Conservation (phyloP, 2,113 vertebrate genomes). For the Mobula hypostoma region DNA sequence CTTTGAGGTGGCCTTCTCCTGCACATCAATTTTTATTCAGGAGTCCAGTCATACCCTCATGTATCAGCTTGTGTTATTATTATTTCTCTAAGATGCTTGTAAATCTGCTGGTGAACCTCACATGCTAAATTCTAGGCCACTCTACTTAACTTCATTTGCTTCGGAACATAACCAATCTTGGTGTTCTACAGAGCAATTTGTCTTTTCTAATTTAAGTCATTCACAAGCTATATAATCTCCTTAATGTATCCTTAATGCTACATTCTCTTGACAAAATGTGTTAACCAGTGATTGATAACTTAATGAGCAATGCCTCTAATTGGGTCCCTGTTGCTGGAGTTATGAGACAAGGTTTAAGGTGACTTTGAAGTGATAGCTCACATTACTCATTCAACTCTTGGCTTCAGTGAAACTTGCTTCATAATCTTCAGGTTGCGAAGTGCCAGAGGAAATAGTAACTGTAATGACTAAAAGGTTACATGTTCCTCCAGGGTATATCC, state of each 20-base stretch:
- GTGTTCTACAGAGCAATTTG: neutral
- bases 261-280: neutral
- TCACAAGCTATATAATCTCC: neutral
- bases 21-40: too few relatives aligned
- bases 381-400: neutral
- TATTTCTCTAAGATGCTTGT: neutral
- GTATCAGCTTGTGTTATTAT: neutral
- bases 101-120: neutral
- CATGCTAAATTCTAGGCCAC: neutral
- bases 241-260: neutral
- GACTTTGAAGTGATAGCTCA: neutral
- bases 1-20: too few relatives aligned
- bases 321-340: neutral
- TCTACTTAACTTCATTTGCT: neutral
- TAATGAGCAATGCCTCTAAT: conserved; percentile 1
- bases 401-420: neutral
- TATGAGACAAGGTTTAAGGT: neutral
- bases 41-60: neutral
- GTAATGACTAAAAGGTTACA: neutral
- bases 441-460: neutral
- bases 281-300: neutral
- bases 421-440: neutral
- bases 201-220: neutral
- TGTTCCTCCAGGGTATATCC: neutral
- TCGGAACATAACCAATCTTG: too few relatives aligned